phyloP scores from a whole-genome alignment of 64 coral and sea anemone genomes.

The Orbicella faveolata region DNA sequence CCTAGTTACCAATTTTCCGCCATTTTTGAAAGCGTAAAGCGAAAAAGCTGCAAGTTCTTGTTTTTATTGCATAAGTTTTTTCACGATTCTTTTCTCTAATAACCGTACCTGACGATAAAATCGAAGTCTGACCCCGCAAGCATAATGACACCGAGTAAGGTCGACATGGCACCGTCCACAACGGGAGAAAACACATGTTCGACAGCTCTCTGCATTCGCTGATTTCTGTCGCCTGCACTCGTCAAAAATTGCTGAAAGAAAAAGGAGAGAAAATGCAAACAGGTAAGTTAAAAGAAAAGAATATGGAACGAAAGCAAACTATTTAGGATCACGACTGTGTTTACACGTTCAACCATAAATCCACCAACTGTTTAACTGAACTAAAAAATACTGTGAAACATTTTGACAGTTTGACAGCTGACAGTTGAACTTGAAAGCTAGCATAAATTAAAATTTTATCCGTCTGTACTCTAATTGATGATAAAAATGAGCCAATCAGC shows the following conservation, averaged over 20 bases:
- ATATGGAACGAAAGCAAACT: no score
- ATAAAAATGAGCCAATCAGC: no score
- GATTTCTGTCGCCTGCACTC: slow-evolving; percentile 72
- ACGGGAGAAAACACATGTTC: slow-evolving; percentile 92
- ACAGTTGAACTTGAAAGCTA: no score
- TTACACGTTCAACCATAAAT: no score
- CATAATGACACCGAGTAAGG: slow-evolving; percentile 86
- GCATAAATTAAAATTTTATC: no score
- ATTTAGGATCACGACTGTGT: no score
- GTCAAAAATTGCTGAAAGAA: slow-evolving; percentile 75
- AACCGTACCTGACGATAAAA: slow-evolving; percentile 92
- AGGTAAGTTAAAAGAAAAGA: no score
- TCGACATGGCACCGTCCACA: slow-evolving; percentile 87
- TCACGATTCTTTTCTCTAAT: neutral
- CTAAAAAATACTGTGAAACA: no score
- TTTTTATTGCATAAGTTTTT: neutral
- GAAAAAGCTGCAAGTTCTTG: neutral
- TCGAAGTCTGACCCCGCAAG: slow-evolving; percentile 97
- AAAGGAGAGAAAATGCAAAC: neutral
- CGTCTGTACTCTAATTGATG: no score
- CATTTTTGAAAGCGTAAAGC: neutral
- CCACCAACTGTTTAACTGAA: no score
- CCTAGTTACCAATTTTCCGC: neutral
- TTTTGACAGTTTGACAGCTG: no score
- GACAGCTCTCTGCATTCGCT: slow-evolving; percentile 84